Base-by-base conservation (phyloP, 2,888 invertebrate genomes). In the Eupithecia inturbata region DNA sequence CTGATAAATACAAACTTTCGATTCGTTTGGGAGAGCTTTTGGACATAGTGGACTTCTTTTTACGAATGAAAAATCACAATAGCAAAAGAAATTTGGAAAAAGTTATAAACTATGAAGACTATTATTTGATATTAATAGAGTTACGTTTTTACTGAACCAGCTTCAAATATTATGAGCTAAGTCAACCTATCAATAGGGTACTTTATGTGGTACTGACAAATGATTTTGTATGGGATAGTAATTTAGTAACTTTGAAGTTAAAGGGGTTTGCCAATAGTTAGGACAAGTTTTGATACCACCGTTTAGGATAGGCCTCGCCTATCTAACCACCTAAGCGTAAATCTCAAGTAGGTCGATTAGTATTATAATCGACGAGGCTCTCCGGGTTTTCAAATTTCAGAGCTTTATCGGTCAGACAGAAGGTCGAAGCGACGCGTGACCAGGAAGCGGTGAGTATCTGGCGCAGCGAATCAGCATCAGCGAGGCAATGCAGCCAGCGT, bases 181-280 rank as follows among this genome's bases (percentile, higher is more conserved):
- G 26, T 28, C 49, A 67, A 68, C 67, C 57, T 45, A 71, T 73
- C 70, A 60, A 73, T 69, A 66, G 72, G 70, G 57, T 70, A 70
- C 45, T 72, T 72, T 71, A 73, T 63, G 64, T 36, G 53, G 70
- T 77, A 78, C 77, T 76, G 79, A 79, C 78, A 78, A 79, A 79
- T 80, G 76, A 79, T 77, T 75, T 72, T 80, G 74, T 78, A 74
- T 77, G 77, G 75, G 72, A 67, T 79, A 72, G 49, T 70, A 74
- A 77, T 78, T 78, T 74, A 12, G 62, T 69, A 73, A 76, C 14
- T 73, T 76, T 57, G 66, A 53, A 69, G 53, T 64, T 70, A 68
- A 49, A 36, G 45, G 22, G 72, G 64, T 31, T 75, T 70, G 26
- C 14, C 53, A 16, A 45, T 72, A 62, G 53, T 64, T 67, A 36